These are phyloP conservation scores for Hucho hucho DNA, from an alignment of 2,113 vertebrate genomes.

Conservation along the genomic window DNA sequence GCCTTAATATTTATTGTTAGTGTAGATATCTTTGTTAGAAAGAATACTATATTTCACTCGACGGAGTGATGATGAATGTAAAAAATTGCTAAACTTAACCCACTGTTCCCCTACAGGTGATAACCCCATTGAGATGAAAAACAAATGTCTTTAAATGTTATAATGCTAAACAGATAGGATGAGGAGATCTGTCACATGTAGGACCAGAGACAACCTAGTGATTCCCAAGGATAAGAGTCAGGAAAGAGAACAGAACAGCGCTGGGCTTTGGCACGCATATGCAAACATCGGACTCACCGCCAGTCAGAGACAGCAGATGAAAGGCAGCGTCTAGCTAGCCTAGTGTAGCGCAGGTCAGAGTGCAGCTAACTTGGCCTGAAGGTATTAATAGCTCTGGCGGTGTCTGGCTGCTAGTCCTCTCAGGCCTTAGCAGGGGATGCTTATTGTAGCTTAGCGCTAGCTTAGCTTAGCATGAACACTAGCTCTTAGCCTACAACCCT, in stretches of 20 bases:
- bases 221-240: neutral
- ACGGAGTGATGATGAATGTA: no score
- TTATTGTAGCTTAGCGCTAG: conserved; percentile 54
- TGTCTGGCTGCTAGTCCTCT: conserved; percentile 51
- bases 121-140: no score
- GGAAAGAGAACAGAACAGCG: conserved; percentile 25
- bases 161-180: neutral
- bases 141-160: no score
- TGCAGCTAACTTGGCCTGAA: conserved; percentile 30
- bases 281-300: conserved; percentile 51
- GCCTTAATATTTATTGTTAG: no score
- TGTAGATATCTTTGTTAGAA: no score
- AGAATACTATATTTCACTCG: no score
- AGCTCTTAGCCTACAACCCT: conserved; percentile 50
- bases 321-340: conserved; percentile 25
- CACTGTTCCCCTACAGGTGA: no score
- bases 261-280: conserved; percentile 33
- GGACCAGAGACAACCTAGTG: neutral
- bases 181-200: neutral
- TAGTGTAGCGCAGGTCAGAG: conserved; percentile 34
- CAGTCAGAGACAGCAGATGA: conserved; percentile 44
- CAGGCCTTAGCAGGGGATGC: conserved; percentile 48
- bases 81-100: no score
- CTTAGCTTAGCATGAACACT: conserved; percentile 58
- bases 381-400: conserved; percentile 62